Evolutionary conservation across 2,888 invertebrate genomes (phyloP).

Genomic region (Stomorhina lunata): DNA sequence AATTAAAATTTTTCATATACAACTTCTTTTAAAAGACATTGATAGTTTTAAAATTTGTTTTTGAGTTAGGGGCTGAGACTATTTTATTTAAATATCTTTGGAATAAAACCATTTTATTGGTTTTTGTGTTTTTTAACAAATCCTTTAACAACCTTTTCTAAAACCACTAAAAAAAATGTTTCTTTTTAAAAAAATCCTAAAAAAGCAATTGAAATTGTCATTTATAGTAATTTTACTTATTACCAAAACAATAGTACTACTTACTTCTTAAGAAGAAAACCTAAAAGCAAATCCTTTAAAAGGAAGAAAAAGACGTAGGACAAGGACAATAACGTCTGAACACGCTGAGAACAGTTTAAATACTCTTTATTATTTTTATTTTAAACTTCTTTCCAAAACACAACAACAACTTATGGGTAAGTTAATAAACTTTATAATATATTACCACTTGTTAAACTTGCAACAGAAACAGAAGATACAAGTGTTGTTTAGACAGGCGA

Average conservation of each 20-base stretch:
- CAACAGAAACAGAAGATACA: neutral
- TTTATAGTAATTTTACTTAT: neutral
- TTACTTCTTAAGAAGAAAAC: no score
- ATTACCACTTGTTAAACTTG: constrained; percentile 25
- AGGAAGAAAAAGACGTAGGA: no score
- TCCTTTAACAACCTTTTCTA: neutral
- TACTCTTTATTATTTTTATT: no score
- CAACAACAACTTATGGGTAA: neutral
- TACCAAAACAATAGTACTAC: neutral
- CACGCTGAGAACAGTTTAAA: neutral
- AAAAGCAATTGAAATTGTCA: constrained; percentile 6
- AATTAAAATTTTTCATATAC: no score
- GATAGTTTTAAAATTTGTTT: no score
- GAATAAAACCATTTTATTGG: no score
- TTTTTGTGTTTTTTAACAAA: neutral
- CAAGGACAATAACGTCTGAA: neutral
- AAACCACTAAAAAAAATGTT: neutral
- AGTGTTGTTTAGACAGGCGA: constrained; percentile 4
- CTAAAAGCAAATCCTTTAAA: neutral
- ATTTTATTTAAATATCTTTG: no score
- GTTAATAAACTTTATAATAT: constrained; percentile 52
- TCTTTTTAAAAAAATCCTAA: neutral
- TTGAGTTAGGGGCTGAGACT: no score
- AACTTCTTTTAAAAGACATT: no score
- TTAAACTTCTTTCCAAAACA: no score